Percentiles rank a stretch among this genome's conserved stretches.
Conservation (phyloP, 2,797 vertebrate genomes). For the Hydrocynus forskahlii region DNA sequence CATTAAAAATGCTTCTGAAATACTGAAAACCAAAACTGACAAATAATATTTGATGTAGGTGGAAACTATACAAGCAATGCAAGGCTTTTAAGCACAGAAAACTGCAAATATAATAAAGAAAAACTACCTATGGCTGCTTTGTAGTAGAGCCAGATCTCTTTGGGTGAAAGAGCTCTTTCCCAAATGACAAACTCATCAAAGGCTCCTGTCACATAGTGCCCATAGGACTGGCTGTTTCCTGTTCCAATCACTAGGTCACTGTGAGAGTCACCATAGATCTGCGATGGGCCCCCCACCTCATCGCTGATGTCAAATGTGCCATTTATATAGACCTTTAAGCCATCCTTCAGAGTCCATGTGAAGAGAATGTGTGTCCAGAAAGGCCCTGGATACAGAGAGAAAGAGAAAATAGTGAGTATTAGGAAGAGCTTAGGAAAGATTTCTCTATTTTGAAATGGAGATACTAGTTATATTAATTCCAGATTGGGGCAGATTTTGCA, state of each 20-base stretch:
- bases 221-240: constrained; percentile 66
- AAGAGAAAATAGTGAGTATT: constrained; percentile 7
- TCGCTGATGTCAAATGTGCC: constrained; percentile 84
- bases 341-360: constrained; percentile 87
- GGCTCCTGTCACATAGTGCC: constrained; percentile 79
- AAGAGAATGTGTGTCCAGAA: constrained; percentile 95
- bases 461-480: not conserved
- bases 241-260: constrained; percentile 81
- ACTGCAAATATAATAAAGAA: not conserved
- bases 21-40: too few relatives aligned
- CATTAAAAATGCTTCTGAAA: too few relatives aligned
- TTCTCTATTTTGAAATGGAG: constrained; percentile 5
- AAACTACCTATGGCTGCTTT: constrained; percentile 86
- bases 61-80: too few relatives aligned
- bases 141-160: constrained; percentile 88
- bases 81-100: not conserved
- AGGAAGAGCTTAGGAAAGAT: not conserved
- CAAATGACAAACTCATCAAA: constrained; percentile 98
- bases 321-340: constrained; percentile 92
- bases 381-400: constrained; percentile 75
- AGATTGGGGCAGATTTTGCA: not conserved
- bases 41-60: too few relatives aligned
- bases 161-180: constrained; percentile 86
- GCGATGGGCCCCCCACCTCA: constrained; percentile 73
- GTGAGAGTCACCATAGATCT: constrained; percentile 80